A percentile compares a stretch with the other conserved stretches of the same genome.
These are phyloP conservation scores for Moxostoma hubbsi DNA, from an alignment of 2,797 vertebrate genomes.

Conservation along the genomic window DNA sequence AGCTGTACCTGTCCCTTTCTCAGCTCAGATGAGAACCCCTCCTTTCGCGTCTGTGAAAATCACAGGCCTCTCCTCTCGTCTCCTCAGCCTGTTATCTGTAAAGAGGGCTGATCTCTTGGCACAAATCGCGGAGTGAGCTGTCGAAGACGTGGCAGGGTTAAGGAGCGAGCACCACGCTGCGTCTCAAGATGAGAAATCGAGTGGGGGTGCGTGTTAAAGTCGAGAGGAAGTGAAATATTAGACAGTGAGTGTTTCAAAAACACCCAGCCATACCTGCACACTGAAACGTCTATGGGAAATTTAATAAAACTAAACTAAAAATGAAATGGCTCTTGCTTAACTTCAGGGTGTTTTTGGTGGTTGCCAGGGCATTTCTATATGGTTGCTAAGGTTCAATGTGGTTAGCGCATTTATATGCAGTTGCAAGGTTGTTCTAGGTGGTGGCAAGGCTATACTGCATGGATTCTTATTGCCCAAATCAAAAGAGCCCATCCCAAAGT, in stretches of 20 bases:
- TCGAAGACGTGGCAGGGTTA: constrained; percentile 54
- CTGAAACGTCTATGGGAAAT: neutral
- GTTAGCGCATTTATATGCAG: too few species aligned
- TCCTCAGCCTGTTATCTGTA: constrained; percentile 52
- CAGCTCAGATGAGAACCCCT: constrained; percentile 29
- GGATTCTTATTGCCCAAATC: neutral
- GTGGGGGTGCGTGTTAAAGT: constrained; percentile 7
- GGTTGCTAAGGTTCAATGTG: neutral
- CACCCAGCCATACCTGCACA: constrained; percentile 11
- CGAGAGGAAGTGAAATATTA: constrained; percentile 25
- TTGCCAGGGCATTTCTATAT: neutral
- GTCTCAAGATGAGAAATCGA: constrained; percentile 50
- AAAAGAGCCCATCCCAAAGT: neutral
- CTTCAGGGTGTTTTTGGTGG: neutral
- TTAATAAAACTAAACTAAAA: neutral
- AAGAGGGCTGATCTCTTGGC: constrained; percentile 56
- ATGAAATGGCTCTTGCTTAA: neutral
- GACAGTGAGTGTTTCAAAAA: constrained; percentile 17
- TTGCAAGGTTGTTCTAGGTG: neutral
- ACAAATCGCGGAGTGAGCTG: constrained; percentile 54
- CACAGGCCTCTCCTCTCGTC: constrained; percentile 33
- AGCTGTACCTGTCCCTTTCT: constrained; percentile 70
- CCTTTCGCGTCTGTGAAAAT: constrained; percentile 20
- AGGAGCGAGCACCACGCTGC: constrained; percentile 46
- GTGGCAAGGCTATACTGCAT: neutral